Evolutionary conservation across 1,140 invertebrate species (phyloP).

Genomic region (Ylistrum balloti): DNA sequence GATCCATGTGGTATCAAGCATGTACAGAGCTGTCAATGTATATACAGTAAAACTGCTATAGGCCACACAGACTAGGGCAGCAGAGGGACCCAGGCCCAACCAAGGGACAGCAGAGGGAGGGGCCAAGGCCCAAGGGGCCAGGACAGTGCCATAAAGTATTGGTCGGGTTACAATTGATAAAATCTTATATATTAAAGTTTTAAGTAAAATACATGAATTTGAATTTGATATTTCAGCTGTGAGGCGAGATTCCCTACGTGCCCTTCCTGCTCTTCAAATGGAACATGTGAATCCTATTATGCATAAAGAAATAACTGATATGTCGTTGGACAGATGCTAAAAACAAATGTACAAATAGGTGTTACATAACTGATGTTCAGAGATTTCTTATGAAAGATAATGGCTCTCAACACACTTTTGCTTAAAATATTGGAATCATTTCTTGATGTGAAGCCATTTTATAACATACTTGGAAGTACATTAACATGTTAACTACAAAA

Average conservation of each 20-base stretch:
- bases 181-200: not conserved
- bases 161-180: slow-evolving; percentile 17
- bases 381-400: not conserved
- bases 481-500: not conserved
- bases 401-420: not conserved
- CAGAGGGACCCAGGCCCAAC: not conserved
- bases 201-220: slow-evolving; percentile 14
- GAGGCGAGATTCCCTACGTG: not conserved
- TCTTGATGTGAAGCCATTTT: not conserved
- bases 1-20: slow-evolving; percentile 37
- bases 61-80: slow-evolving; percentile 36
- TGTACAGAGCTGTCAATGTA: slow-evolving; percentile 38
- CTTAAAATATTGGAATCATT: not conserved
- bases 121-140: not conserved
- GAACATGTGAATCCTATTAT: slow-evolving; percentile 1
- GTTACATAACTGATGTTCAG: not conserved
- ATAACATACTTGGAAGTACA: not conserved
- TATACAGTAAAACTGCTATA: not conserved
- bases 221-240: slow-evolving; percentile 27
- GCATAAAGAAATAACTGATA: slow-evolving; percentile 37
- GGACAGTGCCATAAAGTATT: not conserved
- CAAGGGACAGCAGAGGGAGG: no score
- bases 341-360: not conserved
- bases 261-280: not conserved
- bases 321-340: not conserved